Conservation (phyloP, 1,140 invertebrate genomes). For the Oreohelix idahoensis region DNA sequence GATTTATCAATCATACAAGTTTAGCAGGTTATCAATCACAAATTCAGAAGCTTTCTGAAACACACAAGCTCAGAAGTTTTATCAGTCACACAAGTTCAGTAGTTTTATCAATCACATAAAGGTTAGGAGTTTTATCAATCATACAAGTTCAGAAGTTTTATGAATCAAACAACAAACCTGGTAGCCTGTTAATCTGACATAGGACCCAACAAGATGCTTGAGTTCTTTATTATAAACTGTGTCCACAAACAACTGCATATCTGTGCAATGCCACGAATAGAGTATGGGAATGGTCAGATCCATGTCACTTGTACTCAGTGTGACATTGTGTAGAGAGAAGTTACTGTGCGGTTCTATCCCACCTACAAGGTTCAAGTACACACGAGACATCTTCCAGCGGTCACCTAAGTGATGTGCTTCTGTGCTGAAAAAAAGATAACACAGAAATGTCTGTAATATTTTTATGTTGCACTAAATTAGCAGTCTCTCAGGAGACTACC, state of each 20-base stretch:
- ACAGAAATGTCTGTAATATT: no score
- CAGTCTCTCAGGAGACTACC: no score
- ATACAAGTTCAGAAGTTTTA: no score
- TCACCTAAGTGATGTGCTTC: not conserved
- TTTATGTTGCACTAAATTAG: no score
- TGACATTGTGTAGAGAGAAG: not conserved
- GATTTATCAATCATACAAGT: no score
- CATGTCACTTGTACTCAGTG: conserved; percentile 11
- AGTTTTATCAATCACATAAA: no score
- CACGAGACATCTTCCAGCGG: conserved; percentile 24
- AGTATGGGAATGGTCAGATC: conserved; percentile 33
- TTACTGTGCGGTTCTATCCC: not conserved
- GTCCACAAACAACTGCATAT: conserved; percentile 27
- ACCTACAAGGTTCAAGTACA: not conserved
- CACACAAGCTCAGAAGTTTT: no score
- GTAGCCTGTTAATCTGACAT: conserved; percentile 29
- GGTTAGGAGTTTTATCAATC: no score
- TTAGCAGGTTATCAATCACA: no score
- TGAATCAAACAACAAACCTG: conserved; percentile 35
- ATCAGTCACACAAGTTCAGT: no score
- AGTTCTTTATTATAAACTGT: not conserved
- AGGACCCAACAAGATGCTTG: not conserved
- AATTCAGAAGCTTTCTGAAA: no score
- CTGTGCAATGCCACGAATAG: conserved; percentile 48
- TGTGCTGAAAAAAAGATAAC: not conserved